Evolutionary conservation across 2,797 vertebrate genomes (phyloP).

Genomic region (Agapornis canus): DNA sequence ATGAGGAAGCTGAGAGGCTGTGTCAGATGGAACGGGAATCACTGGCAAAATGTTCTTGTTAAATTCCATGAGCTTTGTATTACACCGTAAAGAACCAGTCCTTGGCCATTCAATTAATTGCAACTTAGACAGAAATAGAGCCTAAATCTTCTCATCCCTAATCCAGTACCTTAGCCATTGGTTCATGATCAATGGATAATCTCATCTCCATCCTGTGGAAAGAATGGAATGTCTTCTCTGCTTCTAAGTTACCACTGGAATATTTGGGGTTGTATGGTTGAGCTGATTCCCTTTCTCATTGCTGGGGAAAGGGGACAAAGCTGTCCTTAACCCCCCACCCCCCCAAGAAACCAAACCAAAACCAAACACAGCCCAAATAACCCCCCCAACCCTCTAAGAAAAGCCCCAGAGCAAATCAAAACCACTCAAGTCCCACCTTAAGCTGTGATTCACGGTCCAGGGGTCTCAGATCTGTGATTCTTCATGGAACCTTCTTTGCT

Average conservation of each 20-base stretch:
- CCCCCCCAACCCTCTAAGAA: rapidly evolving
- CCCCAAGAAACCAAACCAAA: background rate
- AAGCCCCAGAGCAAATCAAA: rapidly evolving
- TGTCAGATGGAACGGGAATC: background rate
- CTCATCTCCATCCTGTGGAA: background rate
- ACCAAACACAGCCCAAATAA: background rate
- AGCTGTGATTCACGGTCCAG: rapidly evolving
- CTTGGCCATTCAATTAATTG: background rate
- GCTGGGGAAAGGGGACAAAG: background rate
- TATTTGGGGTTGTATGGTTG: background rate
- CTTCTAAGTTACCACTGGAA: rapidly evolving
- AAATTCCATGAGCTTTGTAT: background rate
- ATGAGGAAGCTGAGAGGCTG: background rate
- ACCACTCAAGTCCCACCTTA: background rate
- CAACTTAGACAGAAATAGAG: slow-evolving; percentile 8
- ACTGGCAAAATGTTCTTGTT: background rate
- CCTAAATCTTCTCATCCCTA: slow-evolving; percentile 37
- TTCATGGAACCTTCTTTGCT: background rate
- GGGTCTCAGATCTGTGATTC: background rate
- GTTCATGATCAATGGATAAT: background rate
- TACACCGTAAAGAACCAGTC: background rate
- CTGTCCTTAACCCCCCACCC: background rate
- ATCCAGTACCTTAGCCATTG: background rate
- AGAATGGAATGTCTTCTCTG: background rate
- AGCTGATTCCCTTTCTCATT: background rate